phyloP scores from a whole-genome alignment of 2,113 vertebrate genomes.

The Chauna torquata region DNA sequence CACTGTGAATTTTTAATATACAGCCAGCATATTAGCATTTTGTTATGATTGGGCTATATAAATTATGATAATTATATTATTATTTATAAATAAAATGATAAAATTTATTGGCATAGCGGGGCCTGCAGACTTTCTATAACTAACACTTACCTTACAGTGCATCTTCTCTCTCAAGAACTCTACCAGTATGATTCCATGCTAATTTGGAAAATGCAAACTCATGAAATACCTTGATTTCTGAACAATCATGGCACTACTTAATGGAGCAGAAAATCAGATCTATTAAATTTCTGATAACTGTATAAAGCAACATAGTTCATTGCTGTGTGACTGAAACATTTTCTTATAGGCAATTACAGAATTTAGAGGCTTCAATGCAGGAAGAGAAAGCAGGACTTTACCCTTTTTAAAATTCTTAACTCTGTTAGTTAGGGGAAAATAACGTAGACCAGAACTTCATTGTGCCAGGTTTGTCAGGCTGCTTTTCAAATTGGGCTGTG shows the following conservation, averaged over 20 bases:
- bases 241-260: not conserved
- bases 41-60: not conserved
- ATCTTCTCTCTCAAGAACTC: not conserved
- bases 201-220: not conserved
- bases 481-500: not conserved
- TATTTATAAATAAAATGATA: not conserved
- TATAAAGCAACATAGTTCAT: not conserved
- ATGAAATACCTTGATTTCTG: not conserved
- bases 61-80: not conserved
- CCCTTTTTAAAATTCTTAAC: not conserved
- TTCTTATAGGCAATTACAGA: not conserved
- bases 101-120: not conserved
- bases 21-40: not conserved
- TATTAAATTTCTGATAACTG: not conserved
- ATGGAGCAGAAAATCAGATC: not conserved
- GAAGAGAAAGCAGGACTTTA: not conserved
- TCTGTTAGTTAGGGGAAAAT: not conserved
- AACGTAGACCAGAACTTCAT: not conserved
- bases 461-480: not conserved
- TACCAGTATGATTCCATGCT: not conserved
- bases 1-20: not conserved
- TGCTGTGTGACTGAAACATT: not conserved
- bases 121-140: not conserved
- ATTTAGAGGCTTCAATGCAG: not conserved
- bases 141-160: not conserved